Conservation (phyloP, 2,113 vertebrate genomes). For the Ammodytes marinus region DNA sequence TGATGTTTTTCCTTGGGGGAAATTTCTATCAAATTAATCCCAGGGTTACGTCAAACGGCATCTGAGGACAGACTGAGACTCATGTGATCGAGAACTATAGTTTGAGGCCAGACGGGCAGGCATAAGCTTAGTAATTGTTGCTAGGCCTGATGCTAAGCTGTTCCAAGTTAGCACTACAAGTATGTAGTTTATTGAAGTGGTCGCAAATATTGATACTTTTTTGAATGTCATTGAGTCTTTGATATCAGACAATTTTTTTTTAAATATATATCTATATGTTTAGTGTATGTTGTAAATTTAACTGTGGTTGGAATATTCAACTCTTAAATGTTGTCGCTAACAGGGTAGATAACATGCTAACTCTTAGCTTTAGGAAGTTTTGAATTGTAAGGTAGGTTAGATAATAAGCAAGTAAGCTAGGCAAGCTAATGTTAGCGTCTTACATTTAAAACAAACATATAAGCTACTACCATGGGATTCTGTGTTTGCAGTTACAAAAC, state of each 20-base stretch:
- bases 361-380: neutral
- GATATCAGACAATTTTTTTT: neutral
- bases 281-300: too few species aligned
- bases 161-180: too few species aligned
- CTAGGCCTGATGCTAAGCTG: neutral
- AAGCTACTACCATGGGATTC: neutral
- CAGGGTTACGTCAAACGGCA: conserved; percentile 4
- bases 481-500: neutral
- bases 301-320: too few species aligned
- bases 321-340: too few species aligned
- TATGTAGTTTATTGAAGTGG: neutral
- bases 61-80: neutral
- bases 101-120: neutral
- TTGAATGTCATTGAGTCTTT: too few species aligned
- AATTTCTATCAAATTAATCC: neutral
- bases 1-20: neutral
- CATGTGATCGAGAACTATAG: neutral
- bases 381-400: too few species aligned
- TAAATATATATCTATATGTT: too few species aligned
- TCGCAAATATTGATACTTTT: too few species aligned
- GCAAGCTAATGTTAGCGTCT: neutral
- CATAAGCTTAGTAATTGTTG: neutral
- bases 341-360: too few species aligned
- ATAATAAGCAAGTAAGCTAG: neutral
- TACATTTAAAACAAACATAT: too few species aligned